Base-by-base conservation (phyloP, 1,140 invertebrate species). In the Formica selysi region DNA sequence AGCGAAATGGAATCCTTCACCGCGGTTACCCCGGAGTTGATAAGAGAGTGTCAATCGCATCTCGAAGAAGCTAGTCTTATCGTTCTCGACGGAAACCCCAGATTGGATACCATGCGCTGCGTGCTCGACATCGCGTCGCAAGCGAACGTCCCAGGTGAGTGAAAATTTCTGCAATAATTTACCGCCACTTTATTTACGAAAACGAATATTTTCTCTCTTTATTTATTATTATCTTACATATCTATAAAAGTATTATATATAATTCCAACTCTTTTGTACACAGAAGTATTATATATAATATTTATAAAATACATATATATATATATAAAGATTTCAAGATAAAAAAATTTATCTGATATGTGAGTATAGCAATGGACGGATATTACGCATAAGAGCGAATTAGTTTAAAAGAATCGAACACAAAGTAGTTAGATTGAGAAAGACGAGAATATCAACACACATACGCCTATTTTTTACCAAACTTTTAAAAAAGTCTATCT, bases 1-100 rank as follows among this genome's bases (percentile, higher is more conserved):
- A 98, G 98, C 0, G 98, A 99, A 92, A 98, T 98, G 97, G 96
- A 96, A 32, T 96, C 98, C 16, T 97, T 99, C 92, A 91, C 96
- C n/a, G 92, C 95, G 76, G 97, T 99, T 62, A 96, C 96, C 10
- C 93, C 96, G 5, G 92, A 97, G 78, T 94, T 96, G 83, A 96
- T 97, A 94, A 95, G 94, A 90, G 86, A 93, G 62, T 78, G 93
- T 91, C 85, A 87, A 76, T 88, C 87, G 32, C 81, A 87, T 51
- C 90, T 95, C 44, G 93, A 95, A 76, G 92, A 94, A 26, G 96
- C 97, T 0, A 96, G 97, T 6, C 91, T 99, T 13, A 96, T 99
- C 38, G 94, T 98, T 59, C 94, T 99, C 32, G 98, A 99, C 95
- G 98, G 97, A 32, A 99, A 99, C 95, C 94, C 97, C 65, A 96